Evolutionary conservation across 2,113 vertebrate species (phyloP).

Genomic region (Sitta europaea): DNA sequence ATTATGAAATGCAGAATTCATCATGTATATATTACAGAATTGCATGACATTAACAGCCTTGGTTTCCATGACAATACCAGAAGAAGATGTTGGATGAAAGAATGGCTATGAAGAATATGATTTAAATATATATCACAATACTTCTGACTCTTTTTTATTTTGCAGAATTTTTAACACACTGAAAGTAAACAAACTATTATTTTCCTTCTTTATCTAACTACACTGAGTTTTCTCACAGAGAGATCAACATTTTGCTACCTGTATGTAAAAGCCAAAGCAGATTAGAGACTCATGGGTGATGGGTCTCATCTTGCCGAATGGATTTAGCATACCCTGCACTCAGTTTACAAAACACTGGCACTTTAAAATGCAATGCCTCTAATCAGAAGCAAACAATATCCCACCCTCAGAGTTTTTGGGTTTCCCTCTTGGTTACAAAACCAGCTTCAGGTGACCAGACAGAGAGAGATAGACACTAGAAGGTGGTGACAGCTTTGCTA

Average conservation of each 20-base stretch:
- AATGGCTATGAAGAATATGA: not conserved
- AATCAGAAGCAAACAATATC: not conserved
- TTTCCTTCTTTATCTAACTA: not conserved
- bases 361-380: not conserved
- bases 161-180: not conserved
- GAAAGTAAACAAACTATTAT: not conserved
- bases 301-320: not conserved
- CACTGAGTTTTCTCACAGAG: not conserved
- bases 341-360: not conserved
- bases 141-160: not conserved
- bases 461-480: not conserved
- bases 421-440: not conserved
- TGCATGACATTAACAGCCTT: conserved; percentile 8
- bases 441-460: not conserved
- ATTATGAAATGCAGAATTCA: not conserved
- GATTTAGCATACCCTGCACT: not conserved
- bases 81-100: not conserved
- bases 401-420: not conserved
- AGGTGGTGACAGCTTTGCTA: not conserved
- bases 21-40: conserved; percentile 1
- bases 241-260: not conserved
- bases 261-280: not conserved
- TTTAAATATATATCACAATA: not conserved
- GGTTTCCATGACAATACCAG: conserved; percentile 45
- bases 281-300: not conserved